Conservation (phyloP, 2,113 vertebrate species). For the Leuciscus idus region DNA sequence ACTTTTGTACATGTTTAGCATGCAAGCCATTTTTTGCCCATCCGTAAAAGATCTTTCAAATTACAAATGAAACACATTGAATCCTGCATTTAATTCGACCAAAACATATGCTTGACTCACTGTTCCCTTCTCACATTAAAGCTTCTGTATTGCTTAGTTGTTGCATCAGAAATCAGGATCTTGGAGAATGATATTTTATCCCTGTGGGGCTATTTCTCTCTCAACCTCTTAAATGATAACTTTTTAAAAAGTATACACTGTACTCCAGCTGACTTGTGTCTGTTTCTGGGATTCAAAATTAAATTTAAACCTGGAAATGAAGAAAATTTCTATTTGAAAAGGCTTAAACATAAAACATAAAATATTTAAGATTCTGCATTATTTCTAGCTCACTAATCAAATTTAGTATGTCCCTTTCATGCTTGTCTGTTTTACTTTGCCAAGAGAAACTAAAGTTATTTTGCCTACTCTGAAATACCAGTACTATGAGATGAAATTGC, state of each 20-base stretch:
- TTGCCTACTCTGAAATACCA: neutral
- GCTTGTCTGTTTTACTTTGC: neutral
- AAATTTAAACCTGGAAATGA: neutral
- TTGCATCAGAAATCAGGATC: constrained; percentile 50
- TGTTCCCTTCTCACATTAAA: constrained; percentile 7
- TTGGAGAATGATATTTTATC: neutral
- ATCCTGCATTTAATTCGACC: neutral
- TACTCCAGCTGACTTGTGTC: neutral
- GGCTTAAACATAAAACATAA: neutral
- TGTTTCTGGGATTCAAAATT: neutral
- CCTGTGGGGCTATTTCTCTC: constrained; percentile 8
- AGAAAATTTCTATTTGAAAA: neutral
- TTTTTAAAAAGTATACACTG: neutral
- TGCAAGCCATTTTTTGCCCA: constrained; percentile 14
- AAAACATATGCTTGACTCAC: constrained; percentile 22
- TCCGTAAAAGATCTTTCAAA: neutral
- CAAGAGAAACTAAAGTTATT: neutral
- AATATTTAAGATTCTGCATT: neutral
- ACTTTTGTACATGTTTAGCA: neutral
- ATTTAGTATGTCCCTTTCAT: neutral
- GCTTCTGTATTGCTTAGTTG: constrained; percentile 38
- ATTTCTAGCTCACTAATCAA: too few species aligned
- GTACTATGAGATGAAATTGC: neutral
- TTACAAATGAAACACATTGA: neutral
- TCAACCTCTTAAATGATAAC: constrained; percentile 22